These are phyloP conservation scores for Thaumatotibia leucotreta DNA, from an alignment of 1,140 invertebrate species.

Conservation along the genomic window DNA sequence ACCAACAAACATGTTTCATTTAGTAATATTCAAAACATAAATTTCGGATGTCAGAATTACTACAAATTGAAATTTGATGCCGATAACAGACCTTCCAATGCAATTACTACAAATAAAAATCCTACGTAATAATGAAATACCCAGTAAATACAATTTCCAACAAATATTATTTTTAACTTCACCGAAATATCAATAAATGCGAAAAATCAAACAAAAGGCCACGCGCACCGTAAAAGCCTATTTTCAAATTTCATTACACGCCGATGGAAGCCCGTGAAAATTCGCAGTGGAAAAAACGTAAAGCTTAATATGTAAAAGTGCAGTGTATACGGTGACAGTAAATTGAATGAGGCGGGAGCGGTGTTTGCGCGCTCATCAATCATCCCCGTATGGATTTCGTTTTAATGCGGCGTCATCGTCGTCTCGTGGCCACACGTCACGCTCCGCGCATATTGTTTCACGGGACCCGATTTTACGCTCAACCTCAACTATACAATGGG, in stretches of 20 bases:
- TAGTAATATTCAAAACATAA: too few species aligned
- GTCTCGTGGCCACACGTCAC: slow-evolving; percentile 57
- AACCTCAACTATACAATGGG: slow-evolving; percentile 11
- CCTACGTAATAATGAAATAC: too few species aligned
- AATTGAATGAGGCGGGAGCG: slow-evolving; percentile 62
- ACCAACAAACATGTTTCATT: too few species aligned
- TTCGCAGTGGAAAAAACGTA: slow-evolving; percentile 15
- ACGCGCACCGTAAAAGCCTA: neutral
- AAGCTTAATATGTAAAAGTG: slow-evolving; percentile 30
- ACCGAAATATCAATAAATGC: neutral
- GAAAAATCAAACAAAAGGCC: neutral
- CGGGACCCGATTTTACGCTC: slow-evolving; percentile 20
- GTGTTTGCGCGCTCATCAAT: slow-evolving; percentile 72
- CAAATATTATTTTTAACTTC: neutral
- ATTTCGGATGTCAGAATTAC: too few species aligned
- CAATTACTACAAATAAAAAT: too few species aligned
- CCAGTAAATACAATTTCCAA: neutral
- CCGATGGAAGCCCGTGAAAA: neutral
- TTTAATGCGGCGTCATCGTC: slow-evolving; percentile 68
- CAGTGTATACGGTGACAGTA: slow-evolving; percentile 47
- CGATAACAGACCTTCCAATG: too few species aligned
- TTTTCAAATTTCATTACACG: slow-evolving; percentile 9
- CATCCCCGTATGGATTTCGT: slow-evolving; percentile 65
- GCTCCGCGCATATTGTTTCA: slow-evolving; percentile 52
- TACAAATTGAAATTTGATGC: too few species aligned